Percentiles rank a stretch among this genome's conserved stretches.
phyloP scores from a whole-genome alignment of 2,888 invertebrate species.

The Epistrophe grossulariae region DNA sequence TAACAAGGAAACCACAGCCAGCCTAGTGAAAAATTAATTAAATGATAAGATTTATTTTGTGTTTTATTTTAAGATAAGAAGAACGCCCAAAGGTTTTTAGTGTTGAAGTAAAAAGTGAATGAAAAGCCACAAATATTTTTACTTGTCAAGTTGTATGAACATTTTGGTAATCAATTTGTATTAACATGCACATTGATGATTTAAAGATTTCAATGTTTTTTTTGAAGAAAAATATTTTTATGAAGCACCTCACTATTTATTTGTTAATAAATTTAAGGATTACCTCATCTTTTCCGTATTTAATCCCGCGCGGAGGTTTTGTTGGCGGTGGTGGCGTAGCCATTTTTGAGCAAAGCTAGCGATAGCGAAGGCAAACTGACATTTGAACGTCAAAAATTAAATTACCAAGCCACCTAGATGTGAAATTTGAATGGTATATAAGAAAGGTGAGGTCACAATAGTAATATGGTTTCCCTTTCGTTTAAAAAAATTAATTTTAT shows the following conservation, averaged over 20 bases:
- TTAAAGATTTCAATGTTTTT: background rate
- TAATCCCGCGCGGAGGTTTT: conserved; percentile 94
- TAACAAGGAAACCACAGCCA: conserved; percentile 91
- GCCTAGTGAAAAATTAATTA: conserved; percentile 79
- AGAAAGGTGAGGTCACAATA: no score
- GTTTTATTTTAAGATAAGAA: conserved; percentile 37
- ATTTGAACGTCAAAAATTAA: background rate
- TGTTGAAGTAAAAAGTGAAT: background rate
- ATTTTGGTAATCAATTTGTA: background rate
- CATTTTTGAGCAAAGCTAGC: conserved; percentile 82
- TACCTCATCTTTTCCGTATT: conserved; percentile 94
- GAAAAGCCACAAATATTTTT: conserved; percentile 33
- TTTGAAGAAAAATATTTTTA: background rate
- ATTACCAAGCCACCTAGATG: background rate
- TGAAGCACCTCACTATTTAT: background rate
- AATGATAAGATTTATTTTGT: background rate
- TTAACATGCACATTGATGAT: background rate
- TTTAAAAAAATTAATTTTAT: no score
- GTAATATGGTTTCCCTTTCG: no score
- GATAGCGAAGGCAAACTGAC: background rate
- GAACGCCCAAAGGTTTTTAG: conserved; percentile 56
- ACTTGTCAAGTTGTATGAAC: conserved; percentile 15
- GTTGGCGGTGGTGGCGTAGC: conserved; percentile 89
- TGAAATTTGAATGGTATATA: background rate
- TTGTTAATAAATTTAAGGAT: conserved; percentile 76